These are phyloP conservation scores for Lagenorhynchus albirostris DNA, from an alignment of 2,113 vertebrate species.

Conservation along the genomic window DNA sequence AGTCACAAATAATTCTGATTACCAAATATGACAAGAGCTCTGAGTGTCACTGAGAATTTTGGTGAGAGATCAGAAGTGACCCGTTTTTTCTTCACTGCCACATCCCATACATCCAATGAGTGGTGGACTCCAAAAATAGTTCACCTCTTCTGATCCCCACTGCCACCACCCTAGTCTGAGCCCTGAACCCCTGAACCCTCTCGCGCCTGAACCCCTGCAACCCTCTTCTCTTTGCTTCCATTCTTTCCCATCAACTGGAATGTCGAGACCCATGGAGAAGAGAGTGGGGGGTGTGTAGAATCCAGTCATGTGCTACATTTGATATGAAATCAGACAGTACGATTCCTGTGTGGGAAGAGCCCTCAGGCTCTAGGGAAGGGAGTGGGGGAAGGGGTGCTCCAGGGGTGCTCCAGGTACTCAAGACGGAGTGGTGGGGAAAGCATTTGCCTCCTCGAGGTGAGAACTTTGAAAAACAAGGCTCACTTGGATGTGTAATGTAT, in stretches of 20 bases:
- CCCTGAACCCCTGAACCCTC: neutral
- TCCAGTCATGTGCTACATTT: accelerated
- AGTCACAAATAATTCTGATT: neutral
- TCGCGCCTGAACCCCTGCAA: neutral
- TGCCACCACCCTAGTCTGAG: neutral
- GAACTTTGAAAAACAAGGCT: neutral
- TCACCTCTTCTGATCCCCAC: accelerated
- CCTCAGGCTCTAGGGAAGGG: neutral
- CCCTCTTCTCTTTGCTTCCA: neutral
- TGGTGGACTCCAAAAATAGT: neutral
- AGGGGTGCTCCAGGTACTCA: neutral
- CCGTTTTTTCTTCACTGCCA: neutral
- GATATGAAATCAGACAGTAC: neutral
- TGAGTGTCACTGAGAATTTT: neutral
- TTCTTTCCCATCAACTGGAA: neutral
- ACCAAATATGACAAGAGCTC: neutral
- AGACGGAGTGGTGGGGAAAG: neutral
- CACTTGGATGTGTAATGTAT: neutral
- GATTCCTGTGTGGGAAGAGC: neutral
- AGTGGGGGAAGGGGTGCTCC: neutral
- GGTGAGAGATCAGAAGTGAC: neutral
- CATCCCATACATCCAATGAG: neutral
- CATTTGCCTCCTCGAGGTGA: neutral
- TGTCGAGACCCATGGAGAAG: neutral
- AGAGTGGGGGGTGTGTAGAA: neutral